Evolutionary conservation across 2,113 vertebrate genomes (phyloP), one percentile per base, ranked within the genome.

Genomic region (Actenoides lindsayi): DNA sequence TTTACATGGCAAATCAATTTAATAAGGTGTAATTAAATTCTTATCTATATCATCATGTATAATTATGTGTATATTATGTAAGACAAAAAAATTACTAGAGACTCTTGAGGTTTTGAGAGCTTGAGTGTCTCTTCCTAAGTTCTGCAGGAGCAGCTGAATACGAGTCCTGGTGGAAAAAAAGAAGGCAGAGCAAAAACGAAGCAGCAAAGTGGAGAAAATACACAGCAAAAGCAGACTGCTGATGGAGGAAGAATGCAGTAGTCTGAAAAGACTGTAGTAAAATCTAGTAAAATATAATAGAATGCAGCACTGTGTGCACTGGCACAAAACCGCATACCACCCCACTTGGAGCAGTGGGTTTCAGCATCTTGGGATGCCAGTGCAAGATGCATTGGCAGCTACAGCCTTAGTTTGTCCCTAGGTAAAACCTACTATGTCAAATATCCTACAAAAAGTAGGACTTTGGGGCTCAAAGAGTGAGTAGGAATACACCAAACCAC

Each of bases 21-120:
- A 50, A 39, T 70, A 63, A 62, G 44, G 21, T 65, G 4, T 69
- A 90, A 95, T 92, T 86, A 92, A 92, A 73, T 86, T 30, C 1
- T 90, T 59, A 73, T 21, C 42, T 83, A 9, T 62, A 86, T 71
- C 25, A 73, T 51, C 33, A 35, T 24, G 10, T 74, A 30, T 67
- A 79, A 93, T 95, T 83, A 76, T 33, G 13, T 64, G 19, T 48
- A 33, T 71, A 39, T 39, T 60, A 31, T 44, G 16, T 42, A 80
- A 65, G 24, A 56, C 30, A 74, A 77, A 77, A 81, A 88, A 69
- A 62, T 62, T 74, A 42, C 35, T 53, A n/a, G 15, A 90, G 35
- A 31, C 18, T 74, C 63, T 46, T 54, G 62, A 88, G 46, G 42
- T 63, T 82, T 78, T 4, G 3, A 37, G 64, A 37, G n/a, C 69